Conservation (phyloP, 2,888 invertebrate species). For the Tinea semifulvella region DNA sequence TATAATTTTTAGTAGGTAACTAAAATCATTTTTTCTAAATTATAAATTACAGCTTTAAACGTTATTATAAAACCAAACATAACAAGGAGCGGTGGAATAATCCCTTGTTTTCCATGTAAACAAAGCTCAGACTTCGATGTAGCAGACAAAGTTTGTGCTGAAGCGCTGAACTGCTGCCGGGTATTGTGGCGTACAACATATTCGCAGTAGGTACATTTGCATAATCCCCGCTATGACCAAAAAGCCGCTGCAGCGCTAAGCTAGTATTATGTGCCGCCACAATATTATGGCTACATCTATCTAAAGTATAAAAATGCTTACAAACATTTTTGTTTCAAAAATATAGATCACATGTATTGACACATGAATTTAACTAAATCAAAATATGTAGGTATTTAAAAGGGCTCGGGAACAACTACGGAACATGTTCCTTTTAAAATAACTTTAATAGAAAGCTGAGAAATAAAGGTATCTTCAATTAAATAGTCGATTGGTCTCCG, state of each 20-base stretch:
- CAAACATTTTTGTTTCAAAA: too few species aligned
- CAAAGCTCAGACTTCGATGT: constrained; percentile 7
- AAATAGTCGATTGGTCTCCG: too few species aligned
- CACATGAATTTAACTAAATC: too few species aligned
- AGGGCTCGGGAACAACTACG: too few species aligned
- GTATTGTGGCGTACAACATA: not conserved
- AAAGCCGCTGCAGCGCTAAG: constrained; percentile 9
- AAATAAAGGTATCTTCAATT: too few species aligned
- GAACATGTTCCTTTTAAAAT: too few species aligned
- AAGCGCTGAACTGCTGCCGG: constrained; percentile 9
- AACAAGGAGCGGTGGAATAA: constrained; percentile 1
- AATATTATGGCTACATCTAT: too few species aligned
- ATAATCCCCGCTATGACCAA: constrained; percentile 11
- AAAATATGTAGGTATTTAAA: too few species aligned
- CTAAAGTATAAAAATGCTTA: too few species aligned
- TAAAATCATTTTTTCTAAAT: not conserved
- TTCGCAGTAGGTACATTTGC: constrained; percentile 5
- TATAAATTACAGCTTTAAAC: not conserved
- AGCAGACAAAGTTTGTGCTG: constrained; percentile 2
- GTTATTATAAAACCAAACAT: not conserved
- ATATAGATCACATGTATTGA: too few species aligned
- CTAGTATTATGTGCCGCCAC: constrained; percentile 2
- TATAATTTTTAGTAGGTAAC: too few species aligned
- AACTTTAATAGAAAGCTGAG: too few species aligned
- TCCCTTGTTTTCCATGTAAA: constrained; percentile 6